A percentile compares a stretch with the other conserved stretches of the same genome.
phyloP scores from a whole-genome alignment of 2,113 vertebrate genomes.

The Colaptes auratus region DNA sequence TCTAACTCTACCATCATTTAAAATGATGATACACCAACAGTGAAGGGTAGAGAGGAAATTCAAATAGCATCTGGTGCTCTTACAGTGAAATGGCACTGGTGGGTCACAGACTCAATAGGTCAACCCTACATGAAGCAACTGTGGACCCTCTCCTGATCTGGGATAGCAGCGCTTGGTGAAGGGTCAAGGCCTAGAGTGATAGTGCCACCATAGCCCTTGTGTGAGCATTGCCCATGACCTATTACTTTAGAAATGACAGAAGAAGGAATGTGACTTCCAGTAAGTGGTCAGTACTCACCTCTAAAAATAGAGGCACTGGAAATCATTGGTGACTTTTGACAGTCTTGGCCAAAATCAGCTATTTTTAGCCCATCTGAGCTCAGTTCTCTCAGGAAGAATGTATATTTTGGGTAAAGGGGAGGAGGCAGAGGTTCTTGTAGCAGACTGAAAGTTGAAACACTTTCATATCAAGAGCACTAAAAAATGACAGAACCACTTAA shows the following conservation, averaged over 20 bases:
- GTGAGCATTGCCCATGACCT: background rate
- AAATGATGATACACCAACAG: background rate
- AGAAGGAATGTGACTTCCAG: slow-evolving; percentile 40
- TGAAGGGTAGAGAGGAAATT: background rate
- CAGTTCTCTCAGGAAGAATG: slow-evolving; percentile 46
- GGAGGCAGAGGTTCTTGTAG: slow-evolving; percentile 35
- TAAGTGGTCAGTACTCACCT: slow-evolving; percentile 32
- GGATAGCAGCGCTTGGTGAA: background rate
- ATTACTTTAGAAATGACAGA: background rate
- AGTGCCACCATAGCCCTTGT: background rate
- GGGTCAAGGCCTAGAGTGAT: background rate
- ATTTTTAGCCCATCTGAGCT: slow-evolving; percentile 57
- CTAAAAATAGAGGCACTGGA: slow-evolving; percentile 65
- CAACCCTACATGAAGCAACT: fast-evolving
- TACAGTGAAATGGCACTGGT: fast-evolving
- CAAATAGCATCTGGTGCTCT: background rate
- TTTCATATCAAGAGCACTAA: slow-evolving; percentile 60
- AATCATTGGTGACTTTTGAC: slow-evolving; percentile 44
- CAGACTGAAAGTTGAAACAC: slow-evolving; percentile 34
- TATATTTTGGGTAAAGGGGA: slow-evolving; percentile 33
- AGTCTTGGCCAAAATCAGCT: slow-evolving; percentile 60
- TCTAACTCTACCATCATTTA: background rate
- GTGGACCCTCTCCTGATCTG: background rate
- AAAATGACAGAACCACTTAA: slow-evolving; percentile 66
- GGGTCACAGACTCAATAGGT: background rate